These are phyloP conservation scores for Regulus satrapa DNA, from an alignment of 2,113 vertebrate genomes.

Conservation along the genomic window DNA sequence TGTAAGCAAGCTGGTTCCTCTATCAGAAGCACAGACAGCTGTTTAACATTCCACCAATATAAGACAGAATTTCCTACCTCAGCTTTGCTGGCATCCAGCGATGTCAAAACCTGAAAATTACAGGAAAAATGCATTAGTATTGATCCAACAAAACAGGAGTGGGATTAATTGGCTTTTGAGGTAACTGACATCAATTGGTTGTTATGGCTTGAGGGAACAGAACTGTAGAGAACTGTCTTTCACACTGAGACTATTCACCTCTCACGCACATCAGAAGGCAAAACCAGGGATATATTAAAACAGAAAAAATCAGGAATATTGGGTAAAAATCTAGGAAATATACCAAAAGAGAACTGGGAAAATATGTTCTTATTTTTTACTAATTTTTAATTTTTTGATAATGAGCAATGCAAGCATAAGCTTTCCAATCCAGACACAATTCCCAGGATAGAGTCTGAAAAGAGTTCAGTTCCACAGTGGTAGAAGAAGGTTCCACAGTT, in stretches of 20 bases:
- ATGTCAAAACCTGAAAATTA: slow-evolving; percentile 66
- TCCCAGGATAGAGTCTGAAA: background rate
- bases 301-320: background rate
- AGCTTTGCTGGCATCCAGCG: background rate
- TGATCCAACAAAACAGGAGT: slow-evolving; percentile 49
- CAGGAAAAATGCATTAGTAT: slow-evolving; percentile 66
- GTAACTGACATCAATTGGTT: slow-evolving; percentile 57
- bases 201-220: slow-evolving; percentile 19
- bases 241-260: background rate
- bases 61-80: slow-evolving; percentile 68
- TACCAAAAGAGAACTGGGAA: background rate
- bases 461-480: background rate
- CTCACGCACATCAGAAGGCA: background rate
- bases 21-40: background rate
- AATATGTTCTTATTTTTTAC: background rate
- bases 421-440: background rate
- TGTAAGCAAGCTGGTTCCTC: background rate
- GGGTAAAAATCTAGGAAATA: background rate
- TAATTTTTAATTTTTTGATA: background rate
- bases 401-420: background rate
- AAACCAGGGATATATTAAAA: background rate
- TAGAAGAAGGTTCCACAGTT: background rate
- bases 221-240: background rate
- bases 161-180: slow-evolving; percentile 71
- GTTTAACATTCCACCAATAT: background rate